Evolutionary conservation across 35 echinoderm and acorn worm species (phyloP).

Genomic region (Amphiura filiformis): DNA sequence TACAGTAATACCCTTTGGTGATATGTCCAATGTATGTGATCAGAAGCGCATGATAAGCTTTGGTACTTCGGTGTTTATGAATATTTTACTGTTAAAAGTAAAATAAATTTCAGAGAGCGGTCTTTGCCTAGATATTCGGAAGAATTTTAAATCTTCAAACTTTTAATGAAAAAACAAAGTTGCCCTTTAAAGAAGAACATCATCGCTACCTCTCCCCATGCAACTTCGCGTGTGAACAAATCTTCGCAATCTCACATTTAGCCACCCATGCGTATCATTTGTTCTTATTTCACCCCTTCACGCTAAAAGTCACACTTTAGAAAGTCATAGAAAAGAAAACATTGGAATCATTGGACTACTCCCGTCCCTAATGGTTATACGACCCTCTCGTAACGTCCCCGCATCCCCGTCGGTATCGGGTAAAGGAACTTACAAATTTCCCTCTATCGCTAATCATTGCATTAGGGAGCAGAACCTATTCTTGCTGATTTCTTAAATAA

Average conservation of each 20-base stretch:
- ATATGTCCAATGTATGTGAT: too few species aligned
- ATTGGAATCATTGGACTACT: background rate
- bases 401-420: background rate
- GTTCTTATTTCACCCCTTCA: background rate
- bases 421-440: constrained; percentile 10
- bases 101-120: too few species aligned
- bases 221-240: background rate
- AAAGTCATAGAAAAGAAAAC: constrained; percentile 4
- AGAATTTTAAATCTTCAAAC: too few species aligned
- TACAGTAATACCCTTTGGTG: too few species aligned
- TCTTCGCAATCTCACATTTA: background rate
- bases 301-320: constrained; percentile 4
- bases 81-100: too few species aligned
- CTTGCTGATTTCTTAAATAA: background rate
- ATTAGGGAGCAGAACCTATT: background rate
- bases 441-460: background rate
- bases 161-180: too few species aligned
- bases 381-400: background rate
- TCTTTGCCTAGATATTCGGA: too few species aligned
- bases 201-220: too few species aligned
- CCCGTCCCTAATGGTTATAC: background rate
- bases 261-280: background rate
- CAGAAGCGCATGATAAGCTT: too few species aligned
- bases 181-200: too few species aligned
- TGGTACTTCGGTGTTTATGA: too few species aligned